Evolutionary conservation across 1,140 invertebrate species (phyloP).

Genomic region (Sesamia nonagrioides): DNA sequence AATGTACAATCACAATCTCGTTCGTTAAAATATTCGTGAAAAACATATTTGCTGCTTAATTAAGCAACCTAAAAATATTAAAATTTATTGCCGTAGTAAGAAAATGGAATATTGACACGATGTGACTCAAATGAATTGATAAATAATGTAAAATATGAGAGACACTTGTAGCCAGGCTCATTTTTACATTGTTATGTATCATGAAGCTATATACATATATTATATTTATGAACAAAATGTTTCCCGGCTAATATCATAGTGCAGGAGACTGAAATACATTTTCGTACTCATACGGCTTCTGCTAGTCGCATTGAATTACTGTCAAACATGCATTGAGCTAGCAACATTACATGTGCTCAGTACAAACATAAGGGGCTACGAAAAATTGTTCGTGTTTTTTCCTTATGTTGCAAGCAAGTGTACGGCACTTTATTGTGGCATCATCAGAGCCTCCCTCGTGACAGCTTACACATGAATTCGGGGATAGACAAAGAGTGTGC

Average conservation of each 20-base stretch:
- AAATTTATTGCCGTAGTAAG: slow-evolving; percentile 9
- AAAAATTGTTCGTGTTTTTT: slow-evolving; percentile 38
- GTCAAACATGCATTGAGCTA: slow-evolving; percentile 35
- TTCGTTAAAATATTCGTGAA: slow-evolving; percentile 9
- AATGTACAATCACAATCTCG: neutral
- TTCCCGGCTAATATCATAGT: neutral
- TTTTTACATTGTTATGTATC: slow-evolving; percentile 33
- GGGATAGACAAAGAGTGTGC: slow-evolving; percentile 71
- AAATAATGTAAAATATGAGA: slow-evolving; percentile 33
- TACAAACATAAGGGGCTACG: slow-evolving; percentile 26
- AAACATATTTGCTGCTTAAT: too few relatives aligned
- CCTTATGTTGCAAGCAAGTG: slow-evolving; percentile 54
- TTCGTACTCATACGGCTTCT: slow-evolving; percentile 15
- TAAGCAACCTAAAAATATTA: too few relatives aligned
- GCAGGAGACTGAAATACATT: slow-evolving; percentile 12
- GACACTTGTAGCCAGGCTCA: slow-evolving; percentile 21
- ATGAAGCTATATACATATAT: slow-evolving; percentile 18
- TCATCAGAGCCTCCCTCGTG: slow-evolving; percentile 57
- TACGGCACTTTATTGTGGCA: slow-evolving; percentile 57
- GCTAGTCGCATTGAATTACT: slow-evolving; percentile 23
- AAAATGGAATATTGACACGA: slow-evolving; percentile 28
- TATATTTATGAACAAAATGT: slow-evolving; percentile 7
- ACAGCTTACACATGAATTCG: slow-evolving; percentile 72
- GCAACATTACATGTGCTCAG: slow-evolving; percentile 15
- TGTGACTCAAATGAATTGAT: slow-evolving; percentile 33